Conservation (phyloP, 2,888 invertebrate species). For the Hanleya hanleyi region DNA sequence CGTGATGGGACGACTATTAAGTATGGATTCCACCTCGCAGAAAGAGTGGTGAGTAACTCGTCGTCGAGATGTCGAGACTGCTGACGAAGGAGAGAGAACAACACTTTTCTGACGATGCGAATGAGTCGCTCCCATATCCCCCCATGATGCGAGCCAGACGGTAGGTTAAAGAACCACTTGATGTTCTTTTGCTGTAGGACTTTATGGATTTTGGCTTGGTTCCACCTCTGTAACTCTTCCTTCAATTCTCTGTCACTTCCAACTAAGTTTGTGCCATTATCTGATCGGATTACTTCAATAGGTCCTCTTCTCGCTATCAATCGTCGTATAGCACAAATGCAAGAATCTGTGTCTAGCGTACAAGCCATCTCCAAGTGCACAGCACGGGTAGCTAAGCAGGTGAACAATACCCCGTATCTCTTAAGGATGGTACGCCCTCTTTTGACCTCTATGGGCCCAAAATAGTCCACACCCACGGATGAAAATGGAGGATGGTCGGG, state of each 20-base stretch:
- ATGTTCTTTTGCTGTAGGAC: background rate
- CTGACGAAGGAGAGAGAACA: background rate
- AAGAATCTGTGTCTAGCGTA: slow-evolving; percentile 15
- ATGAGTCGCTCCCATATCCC: background rate
- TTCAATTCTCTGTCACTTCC: background rate
- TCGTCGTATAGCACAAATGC: slow-evolving; percentile 11
- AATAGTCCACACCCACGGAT: slow-evolving; percentile 18
- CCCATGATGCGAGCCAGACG: background rate
- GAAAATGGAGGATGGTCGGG: background rate
- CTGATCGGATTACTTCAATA: background rate
- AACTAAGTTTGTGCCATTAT: background rate
- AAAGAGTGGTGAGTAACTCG: background rate
- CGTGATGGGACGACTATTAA: background rate
- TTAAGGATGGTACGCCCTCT: slow-evolving; percentile 4
- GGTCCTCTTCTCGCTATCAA: background rate
- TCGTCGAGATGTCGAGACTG: background rate
- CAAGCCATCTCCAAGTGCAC: slow-evolving; percentile 21
- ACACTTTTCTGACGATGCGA: background rate
- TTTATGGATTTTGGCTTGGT: background rate
- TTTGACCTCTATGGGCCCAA: slow-evolving; percentile 17
- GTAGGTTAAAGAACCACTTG: background rate
- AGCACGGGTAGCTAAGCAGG: slow-evolving; percentile 19
- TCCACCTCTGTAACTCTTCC: background rate
- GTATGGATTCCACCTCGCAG: background rate
- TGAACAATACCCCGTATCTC: slow-evolving; percentile 27